phyloP scores from a whole-genome alignment of 2,113 vertebrate species.

The Xiphias gladius region DNA sequence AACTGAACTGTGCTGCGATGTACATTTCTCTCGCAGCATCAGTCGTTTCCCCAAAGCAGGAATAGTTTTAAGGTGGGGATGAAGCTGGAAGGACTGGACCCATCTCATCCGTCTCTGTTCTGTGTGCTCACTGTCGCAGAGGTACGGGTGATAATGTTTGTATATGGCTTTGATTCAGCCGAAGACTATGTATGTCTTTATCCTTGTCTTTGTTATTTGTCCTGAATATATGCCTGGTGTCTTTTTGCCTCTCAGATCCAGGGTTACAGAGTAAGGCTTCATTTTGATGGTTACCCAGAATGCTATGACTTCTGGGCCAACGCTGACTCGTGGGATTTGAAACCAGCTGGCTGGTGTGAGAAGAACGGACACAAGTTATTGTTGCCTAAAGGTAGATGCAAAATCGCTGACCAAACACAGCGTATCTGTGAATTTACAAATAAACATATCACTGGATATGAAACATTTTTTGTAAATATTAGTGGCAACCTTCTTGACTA shows the following conservation, averaged over 20 bases:
- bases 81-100: slow-evolving; percentile 97
- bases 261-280: slow-evolving; percentile 90
- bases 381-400: slow-evolving; percentile 89
- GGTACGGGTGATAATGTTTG: slow-evolving; percentile 78
- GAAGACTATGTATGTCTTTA: not conserved
- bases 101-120: slow-evolving; percentile 94
- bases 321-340: slow-evolving; percentile 91
- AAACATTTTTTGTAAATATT: not conserved
- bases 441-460: not conserved
- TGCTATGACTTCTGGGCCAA: slow-evolving; percentile 95
- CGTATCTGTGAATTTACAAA: not conserved
- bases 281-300: slow-evolving; percentile 93
- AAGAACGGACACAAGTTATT: slow-evolving; percentile 91
- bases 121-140: slow-evolving; percentile 95
- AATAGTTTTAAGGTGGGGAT: slow-evolving; percentile 97
- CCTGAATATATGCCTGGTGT: not conserved
- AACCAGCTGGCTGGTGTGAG: slow-evolving; percentile 93
- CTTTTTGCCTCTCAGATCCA: slow-evolving; percentile 82
- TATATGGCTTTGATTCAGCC: not conserved
- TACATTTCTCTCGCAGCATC: slow-evolving; percentile 85
- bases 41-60: slow-evolving; percentile 95
- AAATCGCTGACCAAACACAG: not conserved
- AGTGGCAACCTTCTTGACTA: not conserved
- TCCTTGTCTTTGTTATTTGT: not conserved
- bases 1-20: not conserved